phyloP scores from a whole-genome alignment of 2,113 vertebrate species.

The Phrynocephalus versicolor region DNA sequence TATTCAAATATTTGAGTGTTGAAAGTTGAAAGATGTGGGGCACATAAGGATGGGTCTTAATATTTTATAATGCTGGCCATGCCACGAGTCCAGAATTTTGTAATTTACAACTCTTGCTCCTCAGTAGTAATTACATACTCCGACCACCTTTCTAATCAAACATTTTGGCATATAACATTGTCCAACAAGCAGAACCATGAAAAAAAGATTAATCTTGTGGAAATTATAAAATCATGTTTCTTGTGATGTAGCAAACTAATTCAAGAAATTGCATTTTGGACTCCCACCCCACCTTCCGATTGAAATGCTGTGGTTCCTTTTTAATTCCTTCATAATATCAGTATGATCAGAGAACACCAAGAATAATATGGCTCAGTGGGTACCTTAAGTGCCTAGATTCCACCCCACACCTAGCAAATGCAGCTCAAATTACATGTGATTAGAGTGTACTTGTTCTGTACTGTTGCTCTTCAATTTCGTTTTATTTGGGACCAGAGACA shows the following conservation, averaged over 20 bases:
- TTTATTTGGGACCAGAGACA: no score
- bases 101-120: not conserved
- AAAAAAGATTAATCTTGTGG: not conserved
- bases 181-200: not conserved
- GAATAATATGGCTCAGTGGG: not conserved
- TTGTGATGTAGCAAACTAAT: not conserved
- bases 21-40: no score
- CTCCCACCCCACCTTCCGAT: no score
- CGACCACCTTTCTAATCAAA: not conserved
- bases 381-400: not conserved
- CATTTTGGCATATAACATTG: not conserved
- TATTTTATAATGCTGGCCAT: no score
- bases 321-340: not conserved
- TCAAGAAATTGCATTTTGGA: not conserved
- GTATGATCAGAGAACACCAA: not conserved
- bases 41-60: no score
- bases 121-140: not conserved
- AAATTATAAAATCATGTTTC: not conserved
- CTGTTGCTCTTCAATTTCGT: not conserved
- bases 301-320: not conserved
- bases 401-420: no score
- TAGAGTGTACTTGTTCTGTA: accelerated
- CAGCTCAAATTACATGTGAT: accelerated
- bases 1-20: no score
- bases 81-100: not conserved